Evolutionary conservation across 2,888 invertebrate genomes (phyloP).

Genomic region (Mylabris sibirica): DNA sequence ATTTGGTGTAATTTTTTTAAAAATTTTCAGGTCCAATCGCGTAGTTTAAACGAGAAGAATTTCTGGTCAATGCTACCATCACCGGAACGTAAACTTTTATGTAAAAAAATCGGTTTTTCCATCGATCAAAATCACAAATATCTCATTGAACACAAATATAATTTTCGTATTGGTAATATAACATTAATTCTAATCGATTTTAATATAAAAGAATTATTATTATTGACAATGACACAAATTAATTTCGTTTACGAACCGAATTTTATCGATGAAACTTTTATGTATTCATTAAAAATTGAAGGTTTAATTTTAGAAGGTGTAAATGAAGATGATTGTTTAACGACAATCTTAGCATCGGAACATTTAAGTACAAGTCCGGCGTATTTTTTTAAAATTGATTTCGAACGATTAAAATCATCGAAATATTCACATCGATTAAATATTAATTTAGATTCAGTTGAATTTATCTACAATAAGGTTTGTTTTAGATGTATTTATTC

Average conservation of each 20-base stretch:
- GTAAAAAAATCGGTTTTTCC: slow-evolving; percentile 57
- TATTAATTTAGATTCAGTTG: slow-evolving; percentile 75
- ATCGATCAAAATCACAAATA: slow-evolving; percentile 29
- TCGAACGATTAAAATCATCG: slow-evolving; percentile 74
- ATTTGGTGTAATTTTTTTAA: background rate
- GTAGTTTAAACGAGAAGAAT: slow-evolving; percentile 67
- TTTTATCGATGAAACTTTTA: slow-evolving; percentile 48
- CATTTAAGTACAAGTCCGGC: slow-evolving; percentile 68
- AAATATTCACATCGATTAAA: slow-evolving; percentile 73
- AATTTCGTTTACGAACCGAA: slow-evolving; percentile 53
- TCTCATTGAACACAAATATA: slow-evolving; percentile 74
- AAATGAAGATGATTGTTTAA: slow-evolving; percentile 72
- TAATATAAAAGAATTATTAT: slow-evolving; percentile 74
- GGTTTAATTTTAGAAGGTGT: slow-evolving; percentile 79
- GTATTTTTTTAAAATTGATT: slow-evolving; percentile 76
- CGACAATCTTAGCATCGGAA: slow-evolving; percentile 71
- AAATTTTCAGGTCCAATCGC: slow-evolving; percentile 65
- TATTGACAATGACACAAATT: slow-evolving; percentile 76
- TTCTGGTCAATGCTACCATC: slow-evolving; percentile 60
- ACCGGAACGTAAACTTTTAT: slow-evolving; percentile 56
- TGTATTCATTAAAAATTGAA: slow-evolving; percentile 65
- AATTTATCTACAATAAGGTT: slow-evolving; percentile 75
- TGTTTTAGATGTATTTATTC: slow-evolving; percentile 52
- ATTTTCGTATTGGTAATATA: slow-evolving; percentile 77
- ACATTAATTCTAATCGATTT: slow-evolving; percentile 72